Percentiles rank a stretch among this genome's conserved stretches.
Evolutionary conservation across 2,888 invertebrate genomes (phyloP).

Genomic region (Pandemis corylana): DNA sequence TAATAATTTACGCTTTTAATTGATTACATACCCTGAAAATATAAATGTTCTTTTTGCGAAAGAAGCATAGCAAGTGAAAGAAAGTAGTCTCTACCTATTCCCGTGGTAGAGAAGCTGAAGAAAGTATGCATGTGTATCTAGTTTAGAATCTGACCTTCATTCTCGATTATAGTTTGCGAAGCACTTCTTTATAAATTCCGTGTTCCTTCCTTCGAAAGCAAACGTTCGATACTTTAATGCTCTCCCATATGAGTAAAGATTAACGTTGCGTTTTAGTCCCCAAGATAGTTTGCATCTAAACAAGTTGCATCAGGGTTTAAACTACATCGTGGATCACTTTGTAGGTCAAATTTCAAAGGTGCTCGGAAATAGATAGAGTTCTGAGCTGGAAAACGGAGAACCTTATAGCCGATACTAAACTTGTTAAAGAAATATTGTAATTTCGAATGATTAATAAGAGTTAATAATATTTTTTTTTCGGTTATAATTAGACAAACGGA

Average conservation of each 20-base stretch:
- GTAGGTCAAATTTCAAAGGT: constrained; percentile 3
- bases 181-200: background rate
- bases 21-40: too few relatives aligned
- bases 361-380: constrained; percentile 9
- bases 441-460: too few relatives aligned
- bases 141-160: too few relatives aligned
- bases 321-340: background rate
- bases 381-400: background rate
- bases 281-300: background rate
- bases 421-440: background rate
- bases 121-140: too few relatives aligned
- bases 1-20: too few relatives aligned
- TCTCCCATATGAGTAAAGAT: background rate
- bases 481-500: too few relatives aligned
- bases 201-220: background rate
- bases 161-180: background rate
- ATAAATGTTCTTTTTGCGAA: too few relatives aligned
- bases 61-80: too few relatives aligned
- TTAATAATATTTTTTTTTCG: too few relatives aligned
- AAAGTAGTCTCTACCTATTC: too few relatives aligned
- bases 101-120: too few relatives aligned
- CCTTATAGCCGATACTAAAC: background rate
- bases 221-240: background rate
- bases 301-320: constrained; percentile 2
- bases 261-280: background rate